Evolutionary conservation across 53 echinoderm and acorn worm genomes (phyloP), one percentile per base, ranked within the genome.

Genomic region (Echinarachnius parma): DNA sequence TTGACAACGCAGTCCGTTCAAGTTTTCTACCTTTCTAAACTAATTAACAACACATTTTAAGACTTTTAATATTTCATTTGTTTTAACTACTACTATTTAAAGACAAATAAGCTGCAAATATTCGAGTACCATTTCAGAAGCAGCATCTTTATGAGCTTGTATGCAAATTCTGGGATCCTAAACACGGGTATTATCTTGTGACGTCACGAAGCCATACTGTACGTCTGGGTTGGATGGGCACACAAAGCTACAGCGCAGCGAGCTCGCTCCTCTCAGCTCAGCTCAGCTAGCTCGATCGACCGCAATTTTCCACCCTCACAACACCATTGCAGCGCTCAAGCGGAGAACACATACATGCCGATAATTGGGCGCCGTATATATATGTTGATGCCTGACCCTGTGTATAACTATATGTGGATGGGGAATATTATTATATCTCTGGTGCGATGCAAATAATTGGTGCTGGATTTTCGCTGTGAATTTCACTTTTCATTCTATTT

Each of bases 161-260:
- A 50, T 32, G 68, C 52, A 68, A 30, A 68, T 50, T 52, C 7
- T 72, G 74, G 74, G 74, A 55, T 72, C 57, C 74, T 44, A 57
- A 57, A 57, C 35, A 72, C 69, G 34, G 69, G 52, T 53, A 20
- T n/a, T 53, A 16, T 53, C 69, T 28, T 48, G 75, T 84, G 84
- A 84, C 84, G 84, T 84, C 84, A 84, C 72, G 70, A 77, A 84
- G 84, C 77, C 78, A 84, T 55, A 72, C 57, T 59, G 24, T 46
- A 45, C 46, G 31, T 24, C 46, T 46, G 46, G 61, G 5, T 61
- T 50, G 22, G 49, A 53, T 5, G 2, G 26, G 5, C 7, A 7
- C 80, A 80, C 80, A 80, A 80, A 80, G 80, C 80, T 53, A 28
- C 44, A 60, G 44, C 63, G 47, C 24, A 46, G 11, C 13, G 46